Base-by-base conservation (phyloP, 2,797 vertebrate genomes). In the Harpagifer antarcticus region DNA sequence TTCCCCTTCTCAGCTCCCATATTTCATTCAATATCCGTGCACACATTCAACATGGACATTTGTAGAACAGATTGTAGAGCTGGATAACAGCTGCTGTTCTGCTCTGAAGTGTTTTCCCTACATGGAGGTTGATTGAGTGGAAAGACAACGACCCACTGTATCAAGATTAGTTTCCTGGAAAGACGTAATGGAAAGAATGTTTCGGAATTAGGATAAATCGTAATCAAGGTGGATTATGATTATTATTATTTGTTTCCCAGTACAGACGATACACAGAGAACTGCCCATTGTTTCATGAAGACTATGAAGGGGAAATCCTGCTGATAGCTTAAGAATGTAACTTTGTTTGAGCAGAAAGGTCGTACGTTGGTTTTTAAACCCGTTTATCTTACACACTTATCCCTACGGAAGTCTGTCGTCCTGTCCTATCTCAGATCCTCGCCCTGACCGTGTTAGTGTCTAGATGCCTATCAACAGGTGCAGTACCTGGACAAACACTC, bases 391-490 rank as follows among this genome's bases (percentile, higher is more conserved):
- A 74, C 59, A 54, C 37, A n/a, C 81, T 86, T 88, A 80, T 78
- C 74, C 78, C 33, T 0, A n/a, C 75, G 82, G 81, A 87, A 86
- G 87, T 81, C 63, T 13, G 72, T 64, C 80, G 72, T 84, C 86
- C 78, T 56, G 64, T 70, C 44, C 77, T 84, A 84, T 87, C 82
- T 77, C 27, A 77, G 45, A 63, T 75, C 69, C 68, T 59, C 9
- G 47, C 55, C 48, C n/a, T 59, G 14, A 4, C 20, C n/a, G 43
- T 68, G 52, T 83, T 77, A 8, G 54, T 70, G 72, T 83, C 74
- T 78, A 76, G 87, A 91, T 91, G 66, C 60, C 68, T 83, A 90
- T 92, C 87, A 79, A 56, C 66, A 63, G 57, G 58, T 79, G 20
- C 12, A 1, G 27, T 75, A 87, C 78, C 77, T 82, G 72, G 72